phyloP scores from a whole-genome alignment of 2,113 vertebrate genomes.

The Labeo catla region DNA sequence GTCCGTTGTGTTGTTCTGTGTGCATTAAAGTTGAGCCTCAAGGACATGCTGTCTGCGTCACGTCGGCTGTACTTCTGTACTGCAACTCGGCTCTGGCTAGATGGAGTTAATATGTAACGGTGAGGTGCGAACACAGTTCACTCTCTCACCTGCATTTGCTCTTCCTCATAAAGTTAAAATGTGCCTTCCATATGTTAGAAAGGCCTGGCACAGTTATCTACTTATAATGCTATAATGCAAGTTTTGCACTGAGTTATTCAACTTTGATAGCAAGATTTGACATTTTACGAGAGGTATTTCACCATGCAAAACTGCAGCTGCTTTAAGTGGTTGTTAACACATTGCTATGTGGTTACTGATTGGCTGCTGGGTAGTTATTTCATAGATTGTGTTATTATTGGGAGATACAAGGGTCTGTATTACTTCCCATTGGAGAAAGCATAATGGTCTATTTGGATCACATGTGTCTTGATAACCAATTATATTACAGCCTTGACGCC shows the following conservation, averaged over 20 bases:
- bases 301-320: not conserved
- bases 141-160: not conserved
- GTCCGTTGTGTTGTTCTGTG: conserved; percentile 4
- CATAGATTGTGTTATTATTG: too few relatives aligned
- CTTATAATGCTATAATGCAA: not conserved
- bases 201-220: not conserved
- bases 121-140: not conserved
- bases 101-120: conserved; percentile 45
- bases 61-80: conserved; percentile 2
- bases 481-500: too few relatives aligned
- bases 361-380: not conserved
- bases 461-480: too few relatives aligned
- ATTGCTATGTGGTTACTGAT: not conserved
- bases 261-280: not conserved
- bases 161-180: not conserved
- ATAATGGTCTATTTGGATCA: too few relatives aligned
- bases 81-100: not conserved
- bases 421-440: too few relatives aligned
- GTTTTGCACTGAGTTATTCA: not conserved
- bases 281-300: not conserved
- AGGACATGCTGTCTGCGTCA: conserved; percentile 45
- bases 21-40: conserved; percentile 4
- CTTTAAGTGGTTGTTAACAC: not conserved
- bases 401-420: too few relatives aligned
- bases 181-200: not conserved